Evolutionary conservation across 2,888 invertebrate species (phyloP).

Genomic region (Oxytorus armatus): DNA sequence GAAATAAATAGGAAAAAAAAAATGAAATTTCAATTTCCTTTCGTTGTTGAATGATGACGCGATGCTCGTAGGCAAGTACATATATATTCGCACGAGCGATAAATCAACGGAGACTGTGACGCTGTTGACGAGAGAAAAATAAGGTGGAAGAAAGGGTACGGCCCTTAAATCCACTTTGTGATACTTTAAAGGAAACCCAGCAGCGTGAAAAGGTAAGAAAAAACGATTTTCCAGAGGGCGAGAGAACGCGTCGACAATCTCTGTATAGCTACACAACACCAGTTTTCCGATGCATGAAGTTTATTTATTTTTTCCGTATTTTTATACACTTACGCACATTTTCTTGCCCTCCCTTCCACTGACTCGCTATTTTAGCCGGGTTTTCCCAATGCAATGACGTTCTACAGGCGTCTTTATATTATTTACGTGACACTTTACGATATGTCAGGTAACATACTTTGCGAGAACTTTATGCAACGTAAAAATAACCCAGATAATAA

Average conservation of each 20-base stretch:
- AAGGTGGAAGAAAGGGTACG: constrained; percentile 23
- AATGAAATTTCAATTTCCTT: constrained; percentile 12
- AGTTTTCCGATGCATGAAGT: constrained; percentile 40
- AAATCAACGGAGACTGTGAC: constrained; percentile 52
- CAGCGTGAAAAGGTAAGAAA: constrained; percentile 39
- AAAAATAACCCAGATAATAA: too few relatives aligned
- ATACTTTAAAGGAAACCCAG: constrained; percentile 43
- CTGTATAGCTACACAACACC: constrained; percentile 31
- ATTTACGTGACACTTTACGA: constrained; percentile 58
- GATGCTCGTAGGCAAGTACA: not conserved
- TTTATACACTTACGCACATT: constrained; percentile 34
- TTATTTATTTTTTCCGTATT: constrained; percentile 53
- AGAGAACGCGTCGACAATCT: constrained; percentile 16
- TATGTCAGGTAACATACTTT: too few relatives aligned
- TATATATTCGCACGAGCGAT: constrained; percentile 8
- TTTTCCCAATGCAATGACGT: too few relatives aligned
- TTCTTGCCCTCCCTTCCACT: constrained; percentile 16
- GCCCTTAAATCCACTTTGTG: constrained; percentile 55
- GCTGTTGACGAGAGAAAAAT: constrained; percentile 9
- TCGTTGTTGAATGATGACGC: not conserved
- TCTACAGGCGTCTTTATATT: too few relatives aligned
- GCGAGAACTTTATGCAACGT: too few relatives aligned
- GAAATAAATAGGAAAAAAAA: constrained; percentile 3
- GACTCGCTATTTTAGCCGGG: too few relatives aligned
- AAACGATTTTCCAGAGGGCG: constrained; percentile 41